Conservation (phyloP, 2,113 vertebrate species). For the Cyanoramphus novaezelandiae region DNA sequence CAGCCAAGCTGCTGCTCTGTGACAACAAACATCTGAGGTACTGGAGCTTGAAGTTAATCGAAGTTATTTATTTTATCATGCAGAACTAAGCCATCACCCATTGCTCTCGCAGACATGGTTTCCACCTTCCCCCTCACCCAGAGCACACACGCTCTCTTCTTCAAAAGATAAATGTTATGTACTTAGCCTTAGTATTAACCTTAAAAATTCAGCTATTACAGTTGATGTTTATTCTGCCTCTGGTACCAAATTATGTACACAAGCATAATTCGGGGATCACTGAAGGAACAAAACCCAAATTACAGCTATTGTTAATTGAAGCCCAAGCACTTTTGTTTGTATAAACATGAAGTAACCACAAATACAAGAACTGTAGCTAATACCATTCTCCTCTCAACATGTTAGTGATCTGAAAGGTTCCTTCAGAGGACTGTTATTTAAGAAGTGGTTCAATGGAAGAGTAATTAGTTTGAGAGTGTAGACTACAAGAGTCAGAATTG, state of each 20-base stretch:
- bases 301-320: slow-evolving; percentile 9
- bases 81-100: slow-evolving; percentile 55
- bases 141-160: background rate
- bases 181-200: slow-evolving; percentile 32
- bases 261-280: background rate
- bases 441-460: background rate
- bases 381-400: background rate
- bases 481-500: background rate
- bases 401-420: slow-evolving; percentile 18
- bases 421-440: slow-evolving; percentile 31
- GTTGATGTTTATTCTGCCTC: slow-evolving; percentile 20
- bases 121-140: background rate
- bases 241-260: background rate
- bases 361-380: slow-evolving; percentile 10
- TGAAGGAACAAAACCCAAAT: background rate
- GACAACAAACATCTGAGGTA: slow-evolving; percentile 67
- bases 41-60: slow-evolving; percentile 49
- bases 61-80: slow-evolving; percentile 58
- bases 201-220: slow-evolving; percentile 28
- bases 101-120: slow-evolving; percentile 13
- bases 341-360: background rate
- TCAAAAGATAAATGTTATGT: background rate
- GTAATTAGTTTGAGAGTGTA: background rate
- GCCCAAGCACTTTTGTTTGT: background rate
- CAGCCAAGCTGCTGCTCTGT: slow-evolving; percentile 57